Base-by-base conservation (phyloP, 2,113 vertebrate genomes). In the Cranoglanis bouderius region DNA sequence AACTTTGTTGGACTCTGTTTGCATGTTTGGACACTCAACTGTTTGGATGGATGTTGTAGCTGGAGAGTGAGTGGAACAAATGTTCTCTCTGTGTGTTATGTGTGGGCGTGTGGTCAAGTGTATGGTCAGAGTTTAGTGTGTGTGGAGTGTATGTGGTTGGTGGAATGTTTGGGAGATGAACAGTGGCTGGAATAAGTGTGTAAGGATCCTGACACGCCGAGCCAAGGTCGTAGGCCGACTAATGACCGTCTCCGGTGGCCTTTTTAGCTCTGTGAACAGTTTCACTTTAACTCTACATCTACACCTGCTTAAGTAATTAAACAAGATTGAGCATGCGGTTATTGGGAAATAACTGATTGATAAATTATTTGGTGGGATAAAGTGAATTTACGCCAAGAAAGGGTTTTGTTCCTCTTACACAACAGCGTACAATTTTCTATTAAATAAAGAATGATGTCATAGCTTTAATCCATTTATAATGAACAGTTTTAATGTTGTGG, bases 91-190 rank as follows among this genome's bases (percentile, higher is more conserved):
- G 59, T 84, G 61, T 84, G 82, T 84, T 67, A n/a, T 32, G 57
- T 14, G 82, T 84, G 82, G 82, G 82, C 26, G 40, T 65, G 61
- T 9, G 82, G 82, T 84, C 82, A 67, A 84, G 38, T 84, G 82
- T 67, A 84, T 32, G 82, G 82, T 49, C 59, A 84, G 82, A 84
- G 82, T 84, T 61, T 61, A 83, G 55, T 83, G 81, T 83, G 81
- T 83, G 81, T 53, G 78, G 78, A 19, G 81, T 84, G 57, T 29
- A 24, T 84, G 55, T 84, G 82, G 82, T 63, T 84, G 59, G 82
- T 61, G 82, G 40, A 84, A 84, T 84, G 82, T 26, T 84, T 84
- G 59, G 55, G 4, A 84, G 82, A 84, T 84, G 59, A 63, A 84
- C 82, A 65, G 82, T 29, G 38, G 82, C 26, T 84, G 59, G 59